Evolutionary conservation across 2,113 vertebrate genomes (phyloP), one percentile per base, ranked within the genome.

Genomic region (Rissa tridactyla): DNA sequence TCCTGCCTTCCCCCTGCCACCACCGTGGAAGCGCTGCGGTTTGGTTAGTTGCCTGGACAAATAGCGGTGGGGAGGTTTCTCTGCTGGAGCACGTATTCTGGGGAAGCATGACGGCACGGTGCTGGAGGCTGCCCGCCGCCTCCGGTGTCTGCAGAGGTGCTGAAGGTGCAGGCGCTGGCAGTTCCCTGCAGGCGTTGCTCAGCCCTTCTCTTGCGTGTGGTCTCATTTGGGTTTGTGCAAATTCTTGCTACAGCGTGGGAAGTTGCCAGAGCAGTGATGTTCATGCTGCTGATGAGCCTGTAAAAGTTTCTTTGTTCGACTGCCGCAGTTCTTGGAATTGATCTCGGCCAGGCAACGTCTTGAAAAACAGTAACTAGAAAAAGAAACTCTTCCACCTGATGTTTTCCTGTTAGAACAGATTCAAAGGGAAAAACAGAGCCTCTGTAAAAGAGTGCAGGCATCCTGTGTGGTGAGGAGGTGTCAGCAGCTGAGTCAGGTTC

Each of bases 241-340:
- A 15, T 92, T 93, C 88, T 90, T 90, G 75, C 90, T 79, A 5
- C 77, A 57, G 88, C 25, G 70, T 96, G 86, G 88, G 92, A 94
- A 94, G 88, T 18, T 89, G 86, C 81, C 77, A 58, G 92, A 94
- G 77, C 86, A 66, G 88, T 21, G 71, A 58, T 83, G 79, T 46
- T 94, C 44, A 12, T 82, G 76, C 72, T 94, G 65, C 69, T 90
- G 96, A 23, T 60, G 80, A 94, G 83, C 72, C 77, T 89, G 34
- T 58, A 60, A 60, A 61, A 70, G 92, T 89, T 95, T 95, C 64
- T 94, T 94, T 96, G 88, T 94, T 96, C 15, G 7, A 29, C 52
- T 91, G 91, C 86, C 65, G 87, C 94, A n/a, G 40, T 97, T 97
- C 97, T 94, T 89, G 92, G 96, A 97, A 97, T 19, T 89, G 73